Conservation (phyloP, 2,888 invertebrate genomes). For the Calameuta pallipes region DNA sequence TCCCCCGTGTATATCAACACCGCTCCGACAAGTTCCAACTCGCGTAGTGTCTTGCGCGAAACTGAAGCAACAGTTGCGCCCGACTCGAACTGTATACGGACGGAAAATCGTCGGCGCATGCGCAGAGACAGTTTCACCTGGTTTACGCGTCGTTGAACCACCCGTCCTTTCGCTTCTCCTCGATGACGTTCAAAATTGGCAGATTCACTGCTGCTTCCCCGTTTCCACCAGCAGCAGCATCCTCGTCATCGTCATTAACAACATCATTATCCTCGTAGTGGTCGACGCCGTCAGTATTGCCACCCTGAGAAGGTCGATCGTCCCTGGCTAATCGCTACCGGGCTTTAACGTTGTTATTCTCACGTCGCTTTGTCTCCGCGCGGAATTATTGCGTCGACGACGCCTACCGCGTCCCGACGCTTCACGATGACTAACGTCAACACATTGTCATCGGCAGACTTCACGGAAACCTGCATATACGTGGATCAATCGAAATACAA, state of each 20-base stretch:
- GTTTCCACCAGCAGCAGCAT: not conserved
- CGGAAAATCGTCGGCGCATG: not conserved
- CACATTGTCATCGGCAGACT: not conserved
- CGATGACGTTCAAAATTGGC: not conserved
- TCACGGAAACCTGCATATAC: not conserved
- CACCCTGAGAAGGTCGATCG: not conserved
- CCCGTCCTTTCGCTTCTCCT: conserved; percentile 1
- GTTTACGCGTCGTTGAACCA: not conserved
- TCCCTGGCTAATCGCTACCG: not conserved
- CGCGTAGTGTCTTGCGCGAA: conserved; percentile 4
- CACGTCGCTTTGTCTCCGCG: not conserved
- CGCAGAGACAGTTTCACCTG: not conserved
- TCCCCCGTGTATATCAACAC: not conserved
- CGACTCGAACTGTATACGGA: not conserved
- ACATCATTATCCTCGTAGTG: not conserved
- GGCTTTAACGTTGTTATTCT: not conserved
- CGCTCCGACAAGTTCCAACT: not conserved
- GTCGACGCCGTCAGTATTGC: not conserved
- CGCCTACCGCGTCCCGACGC: not conserved
- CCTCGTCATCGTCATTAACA: not conserved
- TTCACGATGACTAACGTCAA: not conserved
- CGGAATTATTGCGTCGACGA: not conserved
- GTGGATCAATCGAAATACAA: not conserved
- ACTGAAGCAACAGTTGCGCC: conserved; percentile 12
- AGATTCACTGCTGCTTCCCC: not conserved